Conservation (phyloP, 2,113 vertebrate species). For the Xenus cinereus region DNA sequence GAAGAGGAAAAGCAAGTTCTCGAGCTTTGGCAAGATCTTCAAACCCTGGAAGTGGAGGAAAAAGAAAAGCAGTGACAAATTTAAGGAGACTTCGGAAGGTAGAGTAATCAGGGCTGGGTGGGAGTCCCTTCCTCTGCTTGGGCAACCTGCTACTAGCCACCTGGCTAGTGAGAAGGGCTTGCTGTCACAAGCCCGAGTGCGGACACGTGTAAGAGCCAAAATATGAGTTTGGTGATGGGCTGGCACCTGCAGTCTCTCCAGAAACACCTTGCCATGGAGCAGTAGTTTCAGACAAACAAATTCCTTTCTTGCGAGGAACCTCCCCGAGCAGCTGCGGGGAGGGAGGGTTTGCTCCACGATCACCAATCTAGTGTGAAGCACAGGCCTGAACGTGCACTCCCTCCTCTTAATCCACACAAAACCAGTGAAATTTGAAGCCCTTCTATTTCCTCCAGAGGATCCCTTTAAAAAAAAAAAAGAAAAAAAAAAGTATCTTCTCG, state of each 20-base stretch:
- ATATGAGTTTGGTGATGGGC: background rate
- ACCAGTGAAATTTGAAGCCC: background rate
- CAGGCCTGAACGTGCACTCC: background rate
- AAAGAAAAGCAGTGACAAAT: conserved; percentile 98
- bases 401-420: background rate
- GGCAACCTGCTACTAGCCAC: background rate
- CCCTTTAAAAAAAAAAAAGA: background rate
- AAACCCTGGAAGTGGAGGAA: conserved; percentile 99
- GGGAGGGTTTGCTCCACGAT: background rate
- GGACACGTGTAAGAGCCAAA: accelerated
- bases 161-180: background rate
- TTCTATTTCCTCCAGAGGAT: conserved; percentile 3
- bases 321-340: background rate
- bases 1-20: conserved; percentile 96
- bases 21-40: conserved; percentile 95
- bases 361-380: background rate
- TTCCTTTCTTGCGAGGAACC: background rate
- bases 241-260: background rate
- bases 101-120: background rate
- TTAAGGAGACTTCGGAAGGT: conserved; percentile 98
- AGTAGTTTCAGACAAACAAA: background rate
- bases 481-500: background rate
- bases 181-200: background rate
- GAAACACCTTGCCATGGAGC: background rate
- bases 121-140: background rate